Evolutionary conservation across 2,888 invertebrate species (phyloP), one percentile per base, ranked within the genome.

Genomic region (Blastobasis adustella): DNA sequence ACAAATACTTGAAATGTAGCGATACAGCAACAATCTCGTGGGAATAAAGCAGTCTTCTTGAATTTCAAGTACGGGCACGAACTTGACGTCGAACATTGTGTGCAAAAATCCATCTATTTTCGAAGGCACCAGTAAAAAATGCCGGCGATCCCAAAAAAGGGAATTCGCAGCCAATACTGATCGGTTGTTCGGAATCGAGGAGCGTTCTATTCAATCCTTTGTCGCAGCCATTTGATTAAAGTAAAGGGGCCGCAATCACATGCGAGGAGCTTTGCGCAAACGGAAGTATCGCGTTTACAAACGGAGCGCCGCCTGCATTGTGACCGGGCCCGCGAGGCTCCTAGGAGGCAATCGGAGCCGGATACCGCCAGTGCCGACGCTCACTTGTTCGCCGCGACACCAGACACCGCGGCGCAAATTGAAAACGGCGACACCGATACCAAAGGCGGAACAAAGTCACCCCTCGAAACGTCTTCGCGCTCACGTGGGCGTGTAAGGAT

Each of bases 201-300:
- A 78, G 76, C 76, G 73, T 79, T 83, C 80, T 76, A 78, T 87
- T 82, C 84, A 86, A 86, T 81, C 86, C 87, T 87, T 88, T 87
- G 87, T 87, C 79, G 79, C 70, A 76, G 76, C 73, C 76, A 82
- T 88, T 86, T 87, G 86, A 87, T 87, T 86, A 87, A 85, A 81
- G 80, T 78, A 80, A 84, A 84, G 79, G 79, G 73, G 79, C 84
- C 84, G 79, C 82, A 84, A 82, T 85, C 84, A 80, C 76, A 83
- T 78, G 79, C 76, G 78, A 69, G 79, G 71, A 74, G 73, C 75
- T 79, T 71, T 69, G 74, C 72, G 68, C 73, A 70, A 77, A 73
- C 82, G 88, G 89, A 89, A 89, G 89, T 89, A 89, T 89, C 89
- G 79, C 83, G 75, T 89, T 84, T 84, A 84, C 89, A 88, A 82